These are phyloP conservation scores for Nemapogon koenigi DNA, from an alignment of 2,888 invertebrate genomes.

Conservation along the genomic window DNA sequence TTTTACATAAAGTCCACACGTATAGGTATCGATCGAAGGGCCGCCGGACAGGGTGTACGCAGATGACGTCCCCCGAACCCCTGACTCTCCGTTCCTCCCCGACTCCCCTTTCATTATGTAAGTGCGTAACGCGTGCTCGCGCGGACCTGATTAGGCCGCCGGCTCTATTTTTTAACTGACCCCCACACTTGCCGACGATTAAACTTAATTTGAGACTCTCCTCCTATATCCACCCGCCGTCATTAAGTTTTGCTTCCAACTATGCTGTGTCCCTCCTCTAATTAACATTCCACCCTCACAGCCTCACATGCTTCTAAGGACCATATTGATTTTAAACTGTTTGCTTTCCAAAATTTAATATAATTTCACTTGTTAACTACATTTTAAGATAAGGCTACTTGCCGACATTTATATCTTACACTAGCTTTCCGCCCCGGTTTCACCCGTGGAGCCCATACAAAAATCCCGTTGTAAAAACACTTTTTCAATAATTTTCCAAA, in stretches of 20 bases:
- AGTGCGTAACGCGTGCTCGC: constrained; percentile 64
- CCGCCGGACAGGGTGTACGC: constrained; percentile 56
- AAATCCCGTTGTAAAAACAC: too few relatives aligned
- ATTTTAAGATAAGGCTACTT: too few relatives aligned
- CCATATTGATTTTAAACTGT: too few relatives aligned
- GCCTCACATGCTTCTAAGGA: too few relatives aligned
- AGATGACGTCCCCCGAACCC: constrained; percentile 51
- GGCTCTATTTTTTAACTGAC: constrained; percentile 59
- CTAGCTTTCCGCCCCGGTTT: too few relatives aligned
- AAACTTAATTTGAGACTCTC: constrained; percentile 58
- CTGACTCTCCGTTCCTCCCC: constrained; percentile 28
- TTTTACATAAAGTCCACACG: constrained; percentile 65
- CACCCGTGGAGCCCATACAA: too few relatives aligned
- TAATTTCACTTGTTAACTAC: too few relatives aligned
- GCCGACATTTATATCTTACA: too few relatives aligned
- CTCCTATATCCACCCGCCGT: constrained; percentile 26
- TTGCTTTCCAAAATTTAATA: too few relatives aligned
- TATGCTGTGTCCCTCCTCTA: constrained; percentile 23
- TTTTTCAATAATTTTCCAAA: too few relatives aligned
- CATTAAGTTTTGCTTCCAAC: constrained; percentile 35
- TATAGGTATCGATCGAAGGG: constrained; percentile 60
- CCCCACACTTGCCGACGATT: constrained; percentile 51
- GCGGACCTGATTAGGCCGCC: constrained; percentile 60
- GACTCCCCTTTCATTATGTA: constrained; percentile 63
- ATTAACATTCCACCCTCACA: too few relatives aligned